Conservation (phyloP, 2,113 vertebrate species). For the Zeus faber region DNA sequence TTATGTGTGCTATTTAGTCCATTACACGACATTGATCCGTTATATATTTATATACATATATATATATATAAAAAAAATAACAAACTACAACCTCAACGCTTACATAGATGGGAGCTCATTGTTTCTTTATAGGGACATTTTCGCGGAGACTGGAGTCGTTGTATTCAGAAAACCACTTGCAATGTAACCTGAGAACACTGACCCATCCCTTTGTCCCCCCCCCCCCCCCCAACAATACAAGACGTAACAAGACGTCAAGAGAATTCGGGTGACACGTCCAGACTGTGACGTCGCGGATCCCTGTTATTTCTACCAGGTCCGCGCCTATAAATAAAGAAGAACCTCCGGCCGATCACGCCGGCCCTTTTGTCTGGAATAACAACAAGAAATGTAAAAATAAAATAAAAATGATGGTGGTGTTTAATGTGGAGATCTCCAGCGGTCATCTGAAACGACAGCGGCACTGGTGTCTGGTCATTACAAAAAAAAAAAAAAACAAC, state of each 20-base stretch:
- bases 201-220: slow-evolving; percentile 66
- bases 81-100: neutral
- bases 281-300: neutral
- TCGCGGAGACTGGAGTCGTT: slow-evolving; percentile 2
- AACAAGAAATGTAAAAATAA: slow-evolving; percentile 3
- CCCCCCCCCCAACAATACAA: no score
- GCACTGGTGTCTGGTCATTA: slow-evolving; percentile 1
- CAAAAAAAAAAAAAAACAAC: slow-evolving; percentile 36
- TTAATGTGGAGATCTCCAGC: neutral
- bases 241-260: slow-evolving; percentile 43
- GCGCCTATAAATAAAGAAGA: slow-evolving; percentile 4
- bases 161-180: slow-evolving; percentile 17
- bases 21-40: no score
- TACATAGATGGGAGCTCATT: neutral
- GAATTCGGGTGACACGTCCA: neutral
- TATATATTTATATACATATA: no score
- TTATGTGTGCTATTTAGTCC: no score
- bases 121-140: neutral
- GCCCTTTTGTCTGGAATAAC: slow-evolving; percentile 41
- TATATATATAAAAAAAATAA: neutral
- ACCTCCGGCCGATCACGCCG: slow-evolving; percentile 40
- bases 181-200: slow-evolving; percentile 60
- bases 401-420: neutral
- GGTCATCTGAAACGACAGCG: neutral
- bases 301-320: neutral